phyloP scores from a whole-genome alignment of 2,113 vertebrate species.

The Heliornis fulica region DNA sequence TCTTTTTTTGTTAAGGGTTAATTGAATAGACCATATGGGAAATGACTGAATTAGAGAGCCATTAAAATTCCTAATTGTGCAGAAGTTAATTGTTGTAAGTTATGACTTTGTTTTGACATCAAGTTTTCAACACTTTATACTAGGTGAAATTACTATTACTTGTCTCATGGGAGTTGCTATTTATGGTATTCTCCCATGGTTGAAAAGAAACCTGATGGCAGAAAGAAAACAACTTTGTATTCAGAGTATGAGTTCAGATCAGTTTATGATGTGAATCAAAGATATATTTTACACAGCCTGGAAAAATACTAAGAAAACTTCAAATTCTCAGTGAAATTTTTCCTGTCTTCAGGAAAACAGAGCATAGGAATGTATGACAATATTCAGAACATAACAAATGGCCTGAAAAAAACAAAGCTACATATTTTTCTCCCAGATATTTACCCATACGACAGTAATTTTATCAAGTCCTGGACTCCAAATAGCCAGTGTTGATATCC shows the following conservation, averaged over 20 bases:
- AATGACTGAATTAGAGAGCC: slow-evolving; percentile 2
- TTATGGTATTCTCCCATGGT: not conserved
- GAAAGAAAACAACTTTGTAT: not conserved
- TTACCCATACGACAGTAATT: not conserved
- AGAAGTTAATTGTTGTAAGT: not conserved
- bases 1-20: slow-evolving; percentile 24
- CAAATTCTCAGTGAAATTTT: not conserved
- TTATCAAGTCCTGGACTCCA: not conserved
- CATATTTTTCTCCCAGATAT: fast-evolving
- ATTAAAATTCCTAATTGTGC: slow-evolving; percentile 16
- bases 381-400: not conserved
- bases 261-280: not conserved
- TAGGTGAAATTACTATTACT: not conserved
- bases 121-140: not conserved
- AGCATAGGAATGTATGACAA: not conserved
- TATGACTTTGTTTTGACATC: not conserved
- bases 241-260: not conserved
- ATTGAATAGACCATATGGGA: slow-evolving; percentile 6
- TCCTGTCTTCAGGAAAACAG: not conserved
- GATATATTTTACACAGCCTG: not conserved
- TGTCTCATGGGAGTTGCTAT: not conserved
- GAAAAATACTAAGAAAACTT: not conserved
- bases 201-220: not conserved
- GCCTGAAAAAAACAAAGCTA: not conserved
- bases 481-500: not conserved